Evolutionary conservation across 1,140 invertebrate genomes (phyloP).

Genomic region (Meloidogyne floridensis): DNA sequence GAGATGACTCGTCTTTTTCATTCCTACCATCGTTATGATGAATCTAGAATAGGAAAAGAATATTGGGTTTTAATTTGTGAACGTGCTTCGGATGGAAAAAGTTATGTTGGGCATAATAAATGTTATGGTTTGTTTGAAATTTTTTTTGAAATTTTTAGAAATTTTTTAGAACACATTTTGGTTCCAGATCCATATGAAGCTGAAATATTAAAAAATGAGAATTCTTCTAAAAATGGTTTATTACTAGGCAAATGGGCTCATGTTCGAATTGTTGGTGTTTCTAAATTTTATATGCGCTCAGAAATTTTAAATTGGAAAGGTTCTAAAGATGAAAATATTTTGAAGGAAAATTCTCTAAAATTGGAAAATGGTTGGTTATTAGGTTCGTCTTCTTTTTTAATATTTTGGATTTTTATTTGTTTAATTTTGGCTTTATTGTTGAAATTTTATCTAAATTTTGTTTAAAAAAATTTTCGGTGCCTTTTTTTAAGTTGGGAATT

Average conservation of each 20-base stretch:
- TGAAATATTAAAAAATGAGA: neutral
- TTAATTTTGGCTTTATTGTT: neutral
- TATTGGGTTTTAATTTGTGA: constrained; percentile 88
- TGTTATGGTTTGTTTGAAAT: constrained; percentile 73
- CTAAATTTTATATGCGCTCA: constrained; percentile 59
- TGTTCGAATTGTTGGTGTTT: constrained; percentile 55
- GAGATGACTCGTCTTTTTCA: constrained; percentile 85
- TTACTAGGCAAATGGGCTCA: constrained; percentile 46
- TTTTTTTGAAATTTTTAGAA: neutral
- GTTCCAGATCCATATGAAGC: constrained; percentile 37
- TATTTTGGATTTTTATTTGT: neutral
- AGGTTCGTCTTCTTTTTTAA: no score
- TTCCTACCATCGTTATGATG: constrained; percentile 81
- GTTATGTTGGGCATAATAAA: constrained; percentile 92
- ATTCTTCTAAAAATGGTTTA: neutral
- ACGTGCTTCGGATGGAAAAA: constrained; percentile 83
- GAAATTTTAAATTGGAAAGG: constrained; percentile 15
- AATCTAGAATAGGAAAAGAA: constrained; percentile 75
- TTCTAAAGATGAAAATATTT: neutral
- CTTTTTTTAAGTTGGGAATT: no score
- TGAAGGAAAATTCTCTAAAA: neutral
- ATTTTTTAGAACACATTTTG: constrained; percentile 72
- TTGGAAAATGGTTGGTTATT: no score
- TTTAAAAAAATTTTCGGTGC: neutral
- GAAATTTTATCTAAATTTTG: constrained; percentile 2